A percentile compares a stretch with the other conserved stretches of the same genome.
These are phyloP conservation scores for Dynastes hyllus DNA, from an alignment of 2,888 invertebrate species.

Conservation along the genomic window DNA sequence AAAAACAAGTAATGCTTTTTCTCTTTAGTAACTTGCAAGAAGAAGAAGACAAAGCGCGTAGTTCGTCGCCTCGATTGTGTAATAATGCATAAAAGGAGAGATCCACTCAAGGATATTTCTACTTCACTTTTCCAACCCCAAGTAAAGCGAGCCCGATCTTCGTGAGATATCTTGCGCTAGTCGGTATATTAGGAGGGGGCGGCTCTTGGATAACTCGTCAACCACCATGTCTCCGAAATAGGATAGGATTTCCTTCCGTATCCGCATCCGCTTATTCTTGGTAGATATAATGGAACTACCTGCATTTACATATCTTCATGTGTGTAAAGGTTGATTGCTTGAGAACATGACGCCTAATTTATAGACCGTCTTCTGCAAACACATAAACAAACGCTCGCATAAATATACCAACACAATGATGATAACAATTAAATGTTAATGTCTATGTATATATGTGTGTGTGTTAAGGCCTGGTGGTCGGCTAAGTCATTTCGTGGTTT, in stretches of 20 bases:
- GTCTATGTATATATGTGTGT: slow-evolving; percentile 31
- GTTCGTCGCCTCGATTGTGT: slow-evolving; percentile 39
- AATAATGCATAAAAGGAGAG: slow-evolving; percentile 36
- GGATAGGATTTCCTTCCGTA: slow-evolving; percentile 58
- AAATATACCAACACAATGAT: slow-evolving; percentile 32
- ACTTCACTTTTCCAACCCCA: slow-evolving; percentile 45
- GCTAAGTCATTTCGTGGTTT: slow-evolving; percentile 37
- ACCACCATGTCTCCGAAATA: slow-evolving; percentile 67
- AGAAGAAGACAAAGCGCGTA: slow-evolving; percentile 27
- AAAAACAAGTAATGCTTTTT: slow-evolving; percentile 13
- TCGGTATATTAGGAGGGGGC: slow-evolving; percentile 35
- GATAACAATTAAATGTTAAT: slow-evolving; percentile 47
- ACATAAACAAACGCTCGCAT: neutral
- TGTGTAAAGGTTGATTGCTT: slow-evolving; percentile 56
- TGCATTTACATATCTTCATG: slow-evolving; percentile 61
- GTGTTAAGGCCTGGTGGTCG: neutral
- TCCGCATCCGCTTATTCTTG: slow-evolving; percentile 51
- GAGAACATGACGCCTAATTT: slow-evolving; percentile 46
- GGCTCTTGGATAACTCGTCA: slow-evolving; percentile 61
- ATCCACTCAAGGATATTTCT: slow-evolving; percentile 54
- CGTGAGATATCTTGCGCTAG: slow-evolving; percentile 66
- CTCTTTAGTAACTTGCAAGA: slow-evolving; percentile 2
- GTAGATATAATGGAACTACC: slow-evolving; percentile 55
- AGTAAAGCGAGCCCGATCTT: slow-evolving; percentile 62
- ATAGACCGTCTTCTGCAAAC: slow-evolving; percentile 45